Conservation (phyloP, 2,113 vertebrate species). For the Scytalopus superciliaris region DNA sequence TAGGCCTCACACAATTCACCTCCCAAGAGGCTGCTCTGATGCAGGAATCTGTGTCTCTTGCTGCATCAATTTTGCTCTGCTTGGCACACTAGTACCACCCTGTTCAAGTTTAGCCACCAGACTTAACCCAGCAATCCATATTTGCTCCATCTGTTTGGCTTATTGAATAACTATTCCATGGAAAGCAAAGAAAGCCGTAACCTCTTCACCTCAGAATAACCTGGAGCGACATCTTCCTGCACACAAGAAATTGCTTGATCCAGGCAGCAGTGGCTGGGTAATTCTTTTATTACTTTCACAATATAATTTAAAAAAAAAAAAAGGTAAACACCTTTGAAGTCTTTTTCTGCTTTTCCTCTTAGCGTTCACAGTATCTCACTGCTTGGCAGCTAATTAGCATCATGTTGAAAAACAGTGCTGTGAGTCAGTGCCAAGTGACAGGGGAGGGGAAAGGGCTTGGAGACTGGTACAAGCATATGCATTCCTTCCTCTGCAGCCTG, state of each 20-base stretch:
- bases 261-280: not conserved
- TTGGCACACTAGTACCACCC: not conserved
- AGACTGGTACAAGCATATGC: not conserved
- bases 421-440: not conserved
- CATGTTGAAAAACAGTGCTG: not conserved
- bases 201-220: not conserved
- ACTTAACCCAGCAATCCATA: not conserved
- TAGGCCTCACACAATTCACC: not conserved
- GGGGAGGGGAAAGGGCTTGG: not conserved
- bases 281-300: not conserved
- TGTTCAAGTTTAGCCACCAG: not conserved
- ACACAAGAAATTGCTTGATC: not conserved
- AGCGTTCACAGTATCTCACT: not conserved
- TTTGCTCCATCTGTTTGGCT: not conserved
- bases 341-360: not conserved
- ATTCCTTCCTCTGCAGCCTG: not conserved
- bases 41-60: not conserved
- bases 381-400: slow-evolving; percentile 9
- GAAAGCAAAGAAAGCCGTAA: not conserved
- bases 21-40: not conserved
- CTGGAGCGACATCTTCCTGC: not conserved
- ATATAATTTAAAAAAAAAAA: not conserved
- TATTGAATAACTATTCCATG: not conserved
- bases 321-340: slow-evolving; percentile 14
- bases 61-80: not conserved